Base-by-base conservation (phyloP, 2,888 invertebrate genomes). In the Cancer borealis region DNA sequence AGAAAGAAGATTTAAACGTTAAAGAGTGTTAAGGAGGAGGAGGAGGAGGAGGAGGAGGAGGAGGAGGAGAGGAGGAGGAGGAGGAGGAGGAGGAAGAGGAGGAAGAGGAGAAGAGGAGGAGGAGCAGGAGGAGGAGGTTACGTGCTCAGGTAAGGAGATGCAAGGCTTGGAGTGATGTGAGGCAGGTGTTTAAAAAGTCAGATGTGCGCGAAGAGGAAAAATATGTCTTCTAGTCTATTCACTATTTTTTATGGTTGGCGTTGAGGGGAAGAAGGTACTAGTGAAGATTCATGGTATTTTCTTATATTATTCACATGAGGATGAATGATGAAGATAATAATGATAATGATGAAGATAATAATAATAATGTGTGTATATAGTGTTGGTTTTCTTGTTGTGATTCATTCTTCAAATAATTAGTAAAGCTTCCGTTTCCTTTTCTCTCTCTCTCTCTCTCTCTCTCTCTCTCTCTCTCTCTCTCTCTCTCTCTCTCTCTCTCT, bases 181-280 rank as follows among this genome's bases (percentile, higher is more conserved):
- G 90, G 49, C 14, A 8, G 79, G 79, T 79, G 79, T 79, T 79
- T 79, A 79, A 79, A 30, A 30, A 79, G 79, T 79, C 79, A 79
- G 79, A 79, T 79, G 79, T 66, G 79, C 30, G 30, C 30, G 79
- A 79, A 79, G 79, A 2, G 14, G 79, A 79, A 79, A 79, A 30
- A 79, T 79, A 79, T 79, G 26, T 49, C 49, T 46, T 47, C 30
- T 89, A 1, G 14, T 49, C 30, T n/a, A 4, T 49, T 89, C 12
- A n/a, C n/a, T n/a, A 49, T 1, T 21, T 47, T 89, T 21, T 46
- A 47, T 89, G 47, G 2, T 14, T 14, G 26, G 3, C 17, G 3
- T 54, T 54, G 12, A 49, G 49, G 12, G 49, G 49, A 49, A 12
- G 12, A 12, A 49, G 49, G 8, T 49, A 21, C 1, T 21, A 0